Evolutionary conservation across 2,113 vertebrate genomes (phyloP).

Genomic region (Helogale parvula): DNA sequence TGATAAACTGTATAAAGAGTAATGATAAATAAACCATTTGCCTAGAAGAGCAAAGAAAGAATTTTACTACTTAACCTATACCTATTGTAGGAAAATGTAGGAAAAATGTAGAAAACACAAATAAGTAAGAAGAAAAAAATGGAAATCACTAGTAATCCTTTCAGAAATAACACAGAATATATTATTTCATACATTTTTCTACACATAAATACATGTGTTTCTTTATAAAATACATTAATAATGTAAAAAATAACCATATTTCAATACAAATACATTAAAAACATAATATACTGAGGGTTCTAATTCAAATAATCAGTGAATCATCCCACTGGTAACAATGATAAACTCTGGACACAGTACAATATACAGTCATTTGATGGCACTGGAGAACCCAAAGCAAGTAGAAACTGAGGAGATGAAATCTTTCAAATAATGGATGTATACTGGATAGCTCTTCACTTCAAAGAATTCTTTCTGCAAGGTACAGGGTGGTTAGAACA

Average conservation of each 20-base stretch:
- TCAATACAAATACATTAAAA: background rate
- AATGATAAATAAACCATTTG: background rate
- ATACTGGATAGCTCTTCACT: background rate
- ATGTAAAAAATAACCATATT: background rate
- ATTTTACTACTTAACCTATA: conserved; percentile 68
- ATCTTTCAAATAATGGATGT: background rate
- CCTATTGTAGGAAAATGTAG: background rate
- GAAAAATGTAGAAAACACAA: background rate
- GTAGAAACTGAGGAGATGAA: background rate
- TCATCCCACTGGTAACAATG: background rate
- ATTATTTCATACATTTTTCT: background rate
- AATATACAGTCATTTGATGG: background rate
- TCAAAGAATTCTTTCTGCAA: background rate
- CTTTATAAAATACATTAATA: background rate
- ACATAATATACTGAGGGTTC: background rate
- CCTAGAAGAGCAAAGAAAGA: background rate
- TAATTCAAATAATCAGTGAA: background rate
- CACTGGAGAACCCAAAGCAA: background rate
- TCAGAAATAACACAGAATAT: background rate
- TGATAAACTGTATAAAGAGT: background rate
- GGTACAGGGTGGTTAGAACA: background rate
- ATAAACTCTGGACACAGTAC: background rate
- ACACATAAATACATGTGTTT: background rate
- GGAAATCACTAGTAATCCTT: background rate
- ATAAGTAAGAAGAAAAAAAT: background rate